A percentile compares a stretch with the other conserved stretches of the same genome.
Evolutionary conservation across 2,888 invertebrate species (phyloP).

Genomic region (Metellina segmentata): DNA sequence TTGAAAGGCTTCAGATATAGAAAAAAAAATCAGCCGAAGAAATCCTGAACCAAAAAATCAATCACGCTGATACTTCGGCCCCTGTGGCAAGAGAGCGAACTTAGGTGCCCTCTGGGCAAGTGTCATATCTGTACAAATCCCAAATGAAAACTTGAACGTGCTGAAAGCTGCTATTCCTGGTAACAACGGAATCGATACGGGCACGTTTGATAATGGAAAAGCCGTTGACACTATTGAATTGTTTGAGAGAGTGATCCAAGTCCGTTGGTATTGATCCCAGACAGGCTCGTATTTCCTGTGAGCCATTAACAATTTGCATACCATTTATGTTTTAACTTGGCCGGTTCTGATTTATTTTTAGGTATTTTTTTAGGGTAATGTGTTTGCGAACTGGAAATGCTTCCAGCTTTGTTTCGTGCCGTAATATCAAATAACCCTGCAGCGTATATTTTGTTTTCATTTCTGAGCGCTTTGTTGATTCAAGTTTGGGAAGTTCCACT

Average conservation of each 20-base stretch:
- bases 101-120: conserved; percentile 18
- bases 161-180: conserved; percentile 32
- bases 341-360: too few relatives aligned
- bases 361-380: too few relatives aligned
- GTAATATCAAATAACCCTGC: too few relatives aligned
- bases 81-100: conserved; percentile 8
- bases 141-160: conserved; percentile 31
- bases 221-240: conserved; percentile 31
- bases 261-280: background rate
- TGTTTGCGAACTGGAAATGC: too few relatives aligned
- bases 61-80: background rate
- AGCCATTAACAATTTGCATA: too few relatives aligned
- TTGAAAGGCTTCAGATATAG: background rate
- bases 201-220: conserved; percentile 33
- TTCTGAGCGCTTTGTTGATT: too few relatives aligned
- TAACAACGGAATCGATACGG: conserved; percentile 17
- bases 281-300: too few relatives aligned
- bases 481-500: too few relatives aligned
- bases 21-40: background rate
- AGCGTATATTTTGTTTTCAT: too few relatives aligned
- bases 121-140: conserved; percentile 16
- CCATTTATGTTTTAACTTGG: too few relatives aligned
- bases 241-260: conserved; percentile 21
- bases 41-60: conserved; percentile 13
- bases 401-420: too few relatives aligned